Evolutionary conservation across 2,113 vertebrate genomes (phyloP).

Genomic region (Megaceryle maxima): DNA sequence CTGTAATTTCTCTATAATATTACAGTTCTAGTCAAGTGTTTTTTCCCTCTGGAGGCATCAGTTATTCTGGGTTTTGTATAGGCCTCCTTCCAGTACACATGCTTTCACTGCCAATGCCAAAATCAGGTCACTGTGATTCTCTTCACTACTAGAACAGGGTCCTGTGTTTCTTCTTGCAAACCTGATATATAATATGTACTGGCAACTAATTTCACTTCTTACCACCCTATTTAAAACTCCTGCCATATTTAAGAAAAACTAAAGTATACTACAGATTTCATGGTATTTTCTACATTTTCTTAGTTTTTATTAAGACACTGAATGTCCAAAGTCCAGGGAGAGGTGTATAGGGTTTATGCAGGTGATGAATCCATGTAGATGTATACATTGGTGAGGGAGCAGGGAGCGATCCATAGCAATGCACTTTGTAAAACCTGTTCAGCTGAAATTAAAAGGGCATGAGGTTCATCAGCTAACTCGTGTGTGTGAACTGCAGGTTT

Average conservation of each 20-base stretch:
- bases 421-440: background rate
- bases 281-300: background rate
- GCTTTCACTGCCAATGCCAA: background rate
- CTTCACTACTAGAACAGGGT: background rate
- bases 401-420: background rate
- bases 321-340: background rate
- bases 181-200: background rate
- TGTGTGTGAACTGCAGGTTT: background rate
- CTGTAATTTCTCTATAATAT: constrained; percentile 68
- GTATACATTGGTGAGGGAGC: background rate
- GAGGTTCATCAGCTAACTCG: fast-evolving
- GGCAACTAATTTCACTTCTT: background rate
- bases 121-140: constrained; percentile 2
- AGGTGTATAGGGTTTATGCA: background rate
- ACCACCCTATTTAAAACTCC: background rate
- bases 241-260: background rate
- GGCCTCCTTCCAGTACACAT: background rate
- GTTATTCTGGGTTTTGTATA: constrained; percentile 50
- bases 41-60: constrained; percentile 56
- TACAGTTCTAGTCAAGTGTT: constrained; percentile 53
- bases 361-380: background rate
- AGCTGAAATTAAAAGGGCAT: background rate
- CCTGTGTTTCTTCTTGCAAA: background rate
- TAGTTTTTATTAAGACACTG: background rate
- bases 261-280: background rate